Base-by-base conservation (phyloP, 2,888 invertebrate genomes). In the Drosophila falleni region DNA sequence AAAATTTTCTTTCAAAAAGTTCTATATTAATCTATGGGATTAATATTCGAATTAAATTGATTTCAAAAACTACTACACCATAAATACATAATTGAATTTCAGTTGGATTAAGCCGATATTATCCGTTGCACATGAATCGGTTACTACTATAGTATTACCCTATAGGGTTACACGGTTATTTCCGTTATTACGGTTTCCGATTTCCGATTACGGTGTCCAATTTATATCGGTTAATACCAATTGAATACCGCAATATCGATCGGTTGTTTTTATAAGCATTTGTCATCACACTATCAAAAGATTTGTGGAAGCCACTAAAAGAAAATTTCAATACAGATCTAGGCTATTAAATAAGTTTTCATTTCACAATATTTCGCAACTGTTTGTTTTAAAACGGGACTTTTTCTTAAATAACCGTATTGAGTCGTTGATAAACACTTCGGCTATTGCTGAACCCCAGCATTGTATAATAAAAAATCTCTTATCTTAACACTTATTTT, bases 401-500 rank as follows among this genome's bases (percentile, higher is more conserved):
- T 16, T 54, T 67, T 71, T 16, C 23, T n/a, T n/a, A 19, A 49
- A 39, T 50, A 29, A 10, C 23, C 10, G 6, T 2, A 2, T 8
- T 50, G 26, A 35, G 13, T 49, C 33, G 6, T 5, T 1, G 9
- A 10, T 1, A 29, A 65, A 59, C 23, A 16, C 23, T 19, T 49
- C 50, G n/a, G 15, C 13, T 41, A 49, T 42, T 42, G 10, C 3
- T 23, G 2, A n/a, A 29, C 16, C 29, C 31, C 2, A 26, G 8
- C 23, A 58, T 29, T 60, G 54, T 47, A 55, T 60, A 37, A 51
- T 2, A n/a, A 39, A 37, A 29, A 3, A 6, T 16, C 29, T 63
- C 62, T 77, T 68, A 69, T 77, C 72, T 19, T 0, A 26, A 10
- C 15, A 29, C 37, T 50, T 41, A 37, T 53, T 35, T 11, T 11